These are phyloP conservation scores for Heptranchias perlo DNA, from an alignment of 2,113 vertebrate genomes.

Conservation along the genomic window DNA sequence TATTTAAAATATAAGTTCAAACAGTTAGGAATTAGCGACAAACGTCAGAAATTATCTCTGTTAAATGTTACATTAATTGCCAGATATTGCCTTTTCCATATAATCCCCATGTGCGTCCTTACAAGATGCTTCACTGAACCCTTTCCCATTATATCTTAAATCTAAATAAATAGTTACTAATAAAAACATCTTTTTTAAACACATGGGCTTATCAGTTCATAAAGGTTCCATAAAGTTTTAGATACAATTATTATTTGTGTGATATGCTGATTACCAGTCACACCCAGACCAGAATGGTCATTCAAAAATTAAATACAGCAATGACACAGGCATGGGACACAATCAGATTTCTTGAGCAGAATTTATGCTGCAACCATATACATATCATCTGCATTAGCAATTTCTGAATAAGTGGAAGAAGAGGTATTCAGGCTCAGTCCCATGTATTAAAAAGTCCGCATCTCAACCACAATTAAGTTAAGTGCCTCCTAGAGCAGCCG, in stretches of 20 bases:
- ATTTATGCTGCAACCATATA: slow-evolving; percentile 8
- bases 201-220: background rate
- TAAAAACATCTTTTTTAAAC: background rate
- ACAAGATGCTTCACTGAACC: background rate
- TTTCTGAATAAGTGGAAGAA: background rate
- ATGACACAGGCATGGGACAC: background rate
- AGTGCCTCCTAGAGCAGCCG: background rate
- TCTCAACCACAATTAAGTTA: background rate
- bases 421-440: background rate
- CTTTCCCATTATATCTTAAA: background rate
- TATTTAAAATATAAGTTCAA: background rate
- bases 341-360: background rate
- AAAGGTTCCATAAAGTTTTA: background rate
- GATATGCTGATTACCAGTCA: background rate
- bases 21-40: background rate
- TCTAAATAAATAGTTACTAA: slow-evolving; percentile 2
- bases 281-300: background rate
- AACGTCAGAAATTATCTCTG: background rate
- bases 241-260: background rate
- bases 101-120: background rate
- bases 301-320: background rate
- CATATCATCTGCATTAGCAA: background rate
- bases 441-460: background rate
- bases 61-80: slow-evolving; percentile 20
- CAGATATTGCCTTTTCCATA: background rate